Evolutionary conservation across 1,140 invertebrate genomes (phyloP).

Genomic region (Panulirus ornatus): DNA sequence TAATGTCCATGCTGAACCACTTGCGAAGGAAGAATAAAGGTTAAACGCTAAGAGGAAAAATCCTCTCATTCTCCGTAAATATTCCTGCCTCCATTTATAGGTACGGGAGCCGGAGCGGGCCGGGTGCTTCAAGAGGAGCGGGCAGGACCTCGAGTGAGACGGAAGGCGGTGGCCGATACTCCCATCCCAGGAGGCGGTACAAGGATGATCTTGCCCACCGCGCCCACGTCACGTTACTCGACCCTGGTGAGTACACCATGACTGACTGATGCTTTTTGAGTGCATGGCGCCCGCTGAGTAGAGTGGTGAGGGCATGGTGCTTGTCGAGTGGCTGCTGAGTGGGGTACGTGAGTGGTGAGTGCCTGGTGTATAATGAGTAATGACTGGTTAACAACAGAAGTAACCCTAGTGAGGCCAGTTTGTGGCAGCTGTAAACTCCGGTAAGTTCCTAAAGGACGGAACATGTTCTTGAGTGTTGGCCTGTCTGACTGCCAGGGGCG

Average conservation of each 20-base stretch:
- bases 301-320: not conserved
- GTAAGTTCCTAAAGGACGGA: too few species aligned
- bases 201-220: slow-evolving; percentile 51
- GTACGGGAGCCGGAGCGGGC: slow-evolving; percentile 23
- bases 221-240: slow-evolving; percentile 55
- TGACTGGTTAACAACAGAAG: too few species aligned
- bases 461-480: too few species aligned
- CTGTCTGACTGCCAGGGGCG: not conserved
- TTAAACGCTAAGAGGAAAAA: too few species aligned
- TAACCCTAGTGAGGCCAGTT: too few species aligned
- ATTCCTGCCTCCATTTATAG: too few species aligned
- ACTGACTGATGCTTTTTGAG: not conserved
- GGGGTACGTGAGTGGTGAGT: too few species aligned
- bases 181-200: slow-evolving; percentile 43
- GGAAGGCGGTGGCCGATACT: slow-evolving; percentile 48
- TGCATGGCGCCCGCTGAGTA: not conserved
- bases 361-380: too few species aligned
- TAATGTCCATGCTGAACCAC: too few species aligned
- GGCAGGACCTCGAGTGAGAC: slow-evolving; percentile 41
- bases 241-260: slow-evolving; percentile 34
- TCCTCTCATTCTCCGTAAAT: too few species aligned
- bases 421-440: not conserved
- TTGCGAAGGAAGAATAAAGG: too few species aligned
- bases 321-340: too few species aligned
- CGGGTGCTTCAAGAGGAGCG: not conserved